phyloP scores from a whole-genome alignment of 2,113 vertebrate species.

The Prunella fulvescens region DNA sequence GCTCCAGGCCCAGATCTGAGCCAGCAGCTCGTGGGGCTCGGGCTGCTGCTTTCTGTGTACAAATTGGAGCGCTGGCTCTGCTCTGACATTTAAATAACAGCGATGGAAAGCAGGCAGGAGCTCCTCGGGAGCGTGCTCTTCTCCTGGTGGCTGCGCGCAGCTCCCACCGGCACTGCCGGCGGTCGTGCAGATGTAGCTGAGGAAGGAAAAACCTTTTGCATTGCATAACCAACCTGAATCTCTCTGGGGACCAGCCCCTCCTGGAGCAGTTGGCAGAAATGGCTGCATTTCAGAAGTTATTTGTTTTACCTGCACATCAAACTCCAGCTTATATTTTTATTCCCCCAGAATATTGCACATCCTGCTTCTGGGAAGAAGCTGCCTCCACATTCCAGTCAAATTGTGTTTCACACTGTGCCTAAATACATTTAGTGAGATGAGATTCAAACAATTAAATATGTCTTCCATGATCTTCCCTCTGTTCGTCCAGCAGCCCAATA shows the following conservation, averaged over 20 bases:
- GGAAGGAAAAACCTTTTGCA: constrained; percentile 44
- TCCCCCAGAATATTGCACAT: not conserved
- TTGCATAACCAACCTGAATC: constrained; percentile 11
- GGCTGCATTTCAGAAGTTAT: constrained; percentile 15
- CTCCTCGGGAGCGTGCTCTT: not conserved
- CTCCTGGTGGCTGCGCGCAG: not conserved
- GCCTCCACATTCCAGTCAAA: not conserved
- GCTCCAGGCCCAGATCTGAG: not conserved
- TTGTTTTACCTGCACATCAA: constrained; percentile 43
- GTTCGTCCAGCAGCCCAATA: constrained; percentile 64
- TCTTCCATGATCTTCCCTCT: constrained; percentile 67
- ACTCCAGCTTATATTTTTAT: constrained; percentile 32
- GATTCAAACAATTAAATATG: constrained; percentile 71
- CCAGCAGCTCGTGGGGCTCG: not conserved
- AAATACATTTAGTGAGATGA: constrained; percentile 62
- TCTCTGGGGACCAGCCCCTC: not conserved
- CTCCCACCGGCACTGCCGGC: not conserved
- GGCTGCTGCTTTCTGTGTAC: not conserved
- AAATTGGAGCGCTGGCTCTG: constrained; percentile 14
- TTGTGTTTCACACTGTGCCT: constrained; percentile 56
- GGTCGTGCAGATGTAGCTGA: not conserved
- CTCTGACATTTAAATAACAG: constrained; percentile 63
- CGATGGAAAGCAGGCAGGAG: not conserved
- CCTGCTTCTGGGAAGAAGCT: not conserved
- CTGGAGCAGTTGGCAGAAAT: not conserved